Evolutionary conservation across 2,797 vertebrate genomes (phyloP), one percentile per base, ranked within the genome.

Genomic region (Crenichthys baileyi): DNA sequence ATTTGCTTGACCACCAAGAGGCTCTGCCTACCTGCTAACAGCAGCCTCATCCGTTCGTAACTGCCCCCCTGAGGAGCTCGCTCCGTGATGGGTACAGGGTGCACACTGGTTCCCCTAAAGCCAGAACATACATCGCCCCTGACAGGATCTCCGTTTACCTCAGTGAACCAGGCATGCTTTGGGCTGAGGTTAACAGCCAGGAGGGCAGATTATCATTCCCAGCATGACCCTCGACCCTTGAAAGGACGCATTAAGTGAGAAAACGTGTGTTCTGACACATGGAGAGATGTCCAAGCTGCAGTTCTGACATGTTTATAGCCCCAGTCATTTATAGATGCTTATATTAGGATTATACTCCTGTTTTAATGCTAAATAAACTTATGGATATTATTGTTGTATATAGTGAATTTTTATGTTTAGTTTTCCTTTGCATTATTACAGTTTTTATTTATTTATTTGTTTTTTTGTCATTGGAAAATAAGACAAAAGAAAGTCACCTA

Each of bases 121-220:
- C 75, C 78, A 18, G 55, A 77, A 73, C 84, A 89, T 87, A 87
- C 84, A 87, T 86, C 56, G 79, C 79, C 73, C 8, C 79, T 83
- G 90, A 90, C 90, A 88, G 84, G 77, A 88, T 81, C 80, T 87
- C 65, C 88, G 89, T 90, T 80, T 72, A 79, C 89, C 85, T 92
- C 84, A 77, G 6, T 90, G 91, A 90, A 85, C 85, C 60, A 36
- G 85, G 86, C 82, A 29, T 77, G 79, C 90, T 90, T 82, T 55
- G 70, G 78, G 89, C 24, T 83, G 75, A 26, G 18, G 36, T 22
- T 16, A 50, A 79, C 71, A 78, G 76, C 68, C 77, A 74, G 78
- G 65, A 76, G 79, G 51, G 68, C 77, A 83, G 87, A 90, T 88
- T 85, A 91, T 90, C 81, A 87, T 90, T 85, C 87, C 78, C 78